Evolutionary conservation across 2,888 invertebrate genomes (phyloP).

Genomic region (Morpho deidamia): DNA sequence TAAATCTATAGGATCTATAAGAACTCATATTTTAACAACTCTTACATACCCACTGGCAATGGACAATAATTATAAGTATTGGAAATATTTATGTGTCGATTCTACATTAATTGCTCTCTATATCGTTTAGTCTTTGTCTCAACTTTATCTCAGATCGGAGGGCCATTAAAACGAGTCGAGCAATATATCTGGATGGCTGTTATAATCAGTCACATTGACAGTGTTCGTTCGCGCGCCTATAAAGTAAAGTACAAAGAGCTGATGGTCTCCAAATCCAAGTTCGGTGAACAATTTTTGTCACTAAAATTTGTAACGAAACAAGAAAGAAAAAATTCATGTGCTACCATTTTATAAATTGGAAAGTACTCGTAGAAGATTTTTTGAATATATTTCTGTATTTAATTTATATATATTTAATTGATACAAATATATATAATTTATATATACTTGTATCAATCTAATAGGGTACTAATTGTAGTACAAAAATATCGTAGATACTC

Average conservation of each 20-base stretch:
- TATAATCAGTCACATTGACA: slow-evolving; percentile 36
- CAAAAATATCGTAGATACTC: too few relatives aligned
- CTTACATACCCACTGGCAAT: too few relatives aligned
- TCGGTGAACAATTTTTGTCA: neutral
- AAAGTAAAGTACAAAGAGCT: slow-evolving; percentile 2
- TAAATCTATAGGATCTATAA: too few relatives aligned
- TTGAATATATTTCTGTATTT: too few relatives aligned
- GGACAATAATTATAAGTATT: too few relatives aligned
- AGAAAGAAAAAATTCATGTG: neutral
- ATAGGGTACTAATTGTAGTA: too few relatives aligned
- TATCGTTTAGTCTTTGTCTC: slow-evolving; percentile 20
- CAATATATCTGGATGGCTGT: slow-evolving; percentile 34
- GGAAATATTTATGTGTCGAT: slow-evolving; percentile 5
- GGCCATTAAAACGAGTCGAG: slow-evolving; percentile 32
- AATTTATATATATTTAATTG: too few relatives aligned
- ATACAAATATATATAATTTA: too few relatives aligned
- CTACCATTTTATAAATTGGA: too few relatives aligned
- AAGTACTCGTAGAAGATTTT: too few relatives aligned
- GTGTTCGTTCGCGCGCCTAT: slow-evolving; percentile 21
- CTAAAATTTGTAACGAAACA: neutral
- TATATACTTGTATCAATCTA: too few relatives aligned
- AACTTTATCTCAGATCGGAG: slow-evolving; percentile 32
- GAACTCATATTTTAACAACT: too few relatives aligned
- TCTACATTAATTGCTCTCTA: slow-evolving; percentile 12
- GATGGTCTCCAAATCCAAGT: neutral